Percentiles rank a stretch among this genome's conserved stretches.
phyloP scores from a whole-genome alignment of 2,113 vertebrate species.

The Turdus rufiventris region DNA sequence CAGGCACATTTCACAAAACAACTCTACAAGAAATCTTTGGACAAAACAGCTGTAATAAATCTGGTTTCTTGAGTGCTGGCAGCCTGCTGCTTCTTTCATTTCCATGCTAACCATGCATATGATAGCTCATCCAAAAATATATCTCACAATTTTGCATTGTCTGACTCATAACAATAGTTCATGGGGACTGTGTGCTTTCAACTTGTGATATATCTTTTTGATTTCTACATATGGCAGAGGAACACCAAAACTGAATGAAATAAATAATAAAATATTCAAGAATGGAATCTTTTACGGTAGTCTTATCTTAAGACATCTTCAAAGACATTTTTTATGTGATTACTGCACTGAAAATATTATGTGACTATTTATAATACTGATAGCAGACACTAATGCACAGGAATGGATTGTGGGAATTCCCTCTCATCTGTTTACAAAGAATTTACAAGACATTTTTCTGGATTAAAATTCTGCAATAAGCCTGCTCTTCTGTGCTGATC shows the following conservation, averaged over 20 bases:
- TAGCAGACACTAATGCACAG: background rate
- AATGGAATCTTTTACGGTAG: background rate
- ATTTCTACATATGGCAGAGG: background rate
- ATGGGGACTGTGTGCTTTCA: background rate
- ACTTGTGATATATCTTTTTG: background rate
- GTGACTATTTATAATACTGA: background rate
- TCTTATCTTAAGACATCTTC: background rate
- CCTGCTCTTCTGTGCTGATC: background rate
- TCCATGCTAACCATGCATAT: background rate
- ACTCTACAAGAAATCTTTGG: background rate
- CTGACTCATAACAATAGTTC: background rate
- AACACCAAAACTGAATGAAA: background rate
- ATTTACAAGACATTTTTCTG: background rate
- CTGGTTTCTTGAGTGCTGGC: background rate
- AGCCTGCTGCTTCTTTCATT: background rate
- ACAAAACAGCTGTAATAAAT: background rate
- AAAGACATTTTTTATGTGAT: background rate
- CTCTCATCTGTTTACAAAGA: background rate
- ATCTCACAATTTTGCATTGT: background rate
- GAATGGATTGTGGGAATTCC: background rate
- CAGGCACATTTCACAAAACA: background rate
- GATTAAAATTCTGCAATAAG: background rate
- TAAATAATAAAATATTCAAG: background rate
- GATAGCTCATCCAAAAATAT: background rate
- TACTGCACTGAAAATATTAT: background rate